These are phyloP conservation scores for Gambelia wislizenii DNA, from an alignment of 2,797 vertebrate species.

Conservation along the genomic window DNA sequence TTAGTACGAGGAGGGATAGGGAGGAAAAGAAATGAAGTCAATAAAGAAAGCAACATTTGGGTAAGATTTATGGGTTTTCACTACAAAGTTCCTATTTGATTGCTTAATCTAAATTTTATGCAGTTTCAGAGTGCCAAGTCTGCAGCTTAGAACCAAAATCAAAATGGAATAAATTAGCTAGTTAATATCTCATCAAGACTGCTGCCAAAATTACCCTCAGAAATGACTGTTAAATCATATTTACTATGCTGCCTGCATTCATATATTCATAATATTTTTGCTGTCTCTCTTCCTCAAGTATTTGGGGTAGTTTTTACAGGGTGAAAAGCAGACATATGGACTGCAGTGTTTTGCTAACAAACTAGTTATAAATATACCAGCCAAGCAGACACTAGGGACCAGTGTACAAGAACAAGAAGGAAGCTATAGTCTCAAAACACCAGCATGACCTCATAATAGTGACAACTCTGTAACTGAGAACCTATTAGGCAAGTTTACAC, in stretches of 20 bases:
- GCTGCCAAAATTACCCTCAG: slow-evolving; percentile 49
- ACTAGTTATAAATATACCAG: not conserved
- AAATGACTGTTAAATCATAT: slow-evolving; percentile 20
- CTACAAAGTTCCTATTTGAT: slow-evolving; percentile 45
- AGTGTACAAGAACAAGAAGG: not conserved
- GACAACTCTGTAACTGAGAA: not conserved
- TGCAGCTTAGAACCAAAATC: slow-evolving; percentile 55
- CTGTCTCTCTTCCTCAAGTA: not conserved
- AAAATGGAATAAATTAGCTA: slow-evolving; percentile 56
- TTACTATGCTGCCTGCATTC: slow-evolving; percentile 18
- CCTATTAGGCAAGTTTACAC: not conserved
- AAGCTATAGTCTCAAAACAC: not conserved
- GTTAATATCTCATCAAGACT: slow-evolving; percentile 52
- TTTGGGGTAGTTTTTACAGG: not conserved
- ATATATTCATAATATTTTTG: not conserved
- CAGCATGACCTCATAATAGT: not conserved
- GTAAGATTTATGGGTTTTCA: slow-evolving; percentile 40
- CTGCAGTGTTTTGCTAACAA: not conserved
- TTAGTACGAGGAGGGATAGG: not conserved
- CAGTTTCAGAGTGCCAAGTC: slow-evolving; percentile 50
- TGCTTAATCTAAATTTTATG: slow-evolving; percentile 63
- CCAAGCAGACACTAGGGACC: no score
- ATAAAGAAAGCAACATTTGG: slow-evolving; percentile 35
- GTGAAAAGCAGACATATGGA: not conserved
- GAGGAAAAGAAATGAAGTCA: slow-evolving; percentile 36